A percentile compares a stretch with the other conserved stretches of the same genome.
Conservation (phyloP, 2,888 invertebrate species). For the Anorthoa munda region DNA sequence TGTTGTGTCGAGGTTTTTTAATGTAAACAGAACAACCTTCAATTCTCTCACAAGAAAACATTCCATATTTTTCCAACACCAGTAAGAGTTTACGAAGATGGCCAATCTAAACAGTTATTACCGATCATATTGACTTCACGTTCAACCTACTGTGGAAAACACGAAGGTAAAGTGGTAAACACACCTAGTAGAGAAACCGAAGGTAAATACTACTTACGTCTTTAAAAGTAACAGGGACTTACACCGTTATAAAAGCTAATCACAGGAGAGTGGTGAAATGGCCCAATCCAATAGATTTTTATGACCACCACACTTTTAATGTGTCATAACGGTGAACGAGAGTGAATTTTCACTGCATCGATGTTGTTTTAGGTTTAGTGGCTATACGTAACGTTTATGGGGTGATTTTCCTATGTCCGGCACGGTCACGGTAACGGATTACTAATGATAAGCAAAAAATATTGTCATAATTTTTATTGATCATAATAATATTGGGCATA, state of each 20-base stretch:
- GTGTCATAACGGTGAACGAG: constrained; percentile 42
- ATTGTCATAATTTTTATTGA: too few relatives aligned
- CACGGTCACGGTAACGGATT: too few relatives aligned
- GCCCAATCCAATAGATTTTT: constrained; percentile 60
- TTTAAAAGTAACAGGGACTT: constrained; percentile 45
- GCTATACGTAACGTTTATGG: background rate
- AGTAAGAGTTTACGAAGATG: background rate
- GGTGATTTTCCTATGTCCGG: background rate
- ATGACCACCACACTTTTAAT: constrained; percentile 49
- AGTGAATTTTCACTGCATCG: constrained; percentile 44
- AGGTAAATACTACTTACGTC: background rate
- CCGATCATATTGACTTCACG: background rate
- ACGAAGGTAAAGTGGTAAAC: too few relatives aligned
- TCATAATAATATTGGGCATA: too few relatives aligned
- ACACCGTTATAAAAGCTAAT: constrained; percentile 53
- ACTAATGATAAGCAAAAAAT: too few relatives aligned
- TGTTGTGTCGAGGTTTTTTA: too few relatives aligned
- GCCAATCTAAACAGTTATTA: background rate
- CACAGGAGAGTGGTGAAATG: constrained; percentile 40
- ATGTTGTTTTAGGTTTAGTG: constrained; percentile 36
- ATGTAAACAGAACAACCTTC: too few relatives aligned
- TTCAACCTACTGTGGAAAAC: background rate
- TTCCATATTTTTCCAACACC: background rate
- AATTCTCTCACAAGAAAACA: background rate
- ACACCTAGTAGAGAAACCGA: background rate